These are phyloP conservation scores for Asbolus verrucosus DNA, from an alignment of 1,140 invertebrate species.

Conservation along the genomic window DNA sequence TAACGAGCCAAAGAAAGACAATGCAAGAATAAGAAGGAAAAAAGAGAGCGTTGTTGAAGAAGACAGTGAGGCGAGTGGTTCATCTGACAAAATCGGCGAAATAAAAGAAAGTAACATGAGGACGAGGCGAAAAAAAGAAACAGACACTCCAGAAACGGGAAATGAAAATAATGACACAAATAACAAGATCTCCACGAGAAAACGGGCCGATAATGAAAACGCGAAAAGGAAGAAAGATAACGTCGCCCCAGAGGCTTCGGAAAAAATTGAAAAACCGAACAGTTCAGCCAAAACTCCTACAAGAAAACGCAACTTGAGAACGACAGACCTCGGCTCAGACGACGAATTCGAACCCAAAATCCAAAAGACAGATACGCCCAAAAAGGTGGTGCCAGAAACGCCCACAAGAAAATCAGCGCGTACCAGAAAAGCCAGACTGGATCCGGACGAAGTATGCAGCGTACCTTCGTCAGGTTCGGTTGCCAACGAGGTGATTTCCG, in stretches of 20 bases:
- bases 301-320: background rate
- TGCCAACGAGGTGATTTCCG: background rate
- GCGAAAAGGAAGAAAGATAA: background rate
- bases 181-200: background rate
- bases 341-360: background rate
- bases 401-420: conserved; percentile 2
- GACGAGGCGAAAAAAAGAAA: background rate
- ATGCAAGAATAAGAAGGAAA: background rate
- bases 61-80: no score
- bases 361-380: background rate
- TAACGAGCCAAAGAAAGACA: no score
- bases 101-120: no score
- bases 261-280: background rate
- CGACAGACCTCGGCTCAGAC: background rate
- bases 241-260: background rate
- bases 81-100: no score
- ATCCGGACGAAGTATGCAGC: background rate
- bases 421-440: background rate
- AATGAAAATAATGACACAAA: background rate
- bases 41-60: no score
- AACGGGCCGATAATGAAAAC: background rate
- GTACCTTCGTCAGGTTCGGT: background rate
- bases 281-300: background rate
- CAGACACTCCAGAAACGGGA: background rate
- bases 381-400: background rate